Evolutionary conservation across 2,113 vertebrate species (phyloP), one percentile per base, ranked within the genome.

Genomic region (Albula goreensis): DNA sequence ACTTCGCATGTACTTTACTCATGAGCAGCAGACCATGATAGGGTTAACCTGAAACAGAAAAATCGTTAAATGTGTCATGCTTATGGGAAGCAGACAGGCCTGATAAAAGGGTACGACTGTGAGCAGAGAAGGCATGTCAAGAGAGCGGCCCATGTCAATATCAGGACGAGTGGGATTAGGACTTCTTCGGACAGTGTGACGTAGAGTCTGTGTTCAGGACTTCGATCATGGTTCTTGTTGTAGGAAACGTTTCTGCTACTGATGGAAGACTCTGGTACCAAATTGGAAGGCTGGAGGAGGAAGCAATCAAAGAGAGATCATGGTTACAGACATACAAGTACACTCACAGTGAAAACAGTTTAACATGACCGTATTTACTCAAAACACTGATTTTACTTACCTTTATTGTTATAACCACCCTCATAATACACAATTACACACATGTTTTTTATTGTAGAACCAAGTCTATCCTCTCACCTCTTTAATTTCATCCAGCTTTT

Each of bases 401-500:
- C 79, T 80, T 80, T 49, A 41, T 49, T 12, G 41, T 79, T 41
- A 17, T 10, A 49, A 49, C 12, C 31, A 79, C 41, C 15, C 13
- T 50, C 15, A 66, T 66, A 66, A 3, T 66, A 7, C 22, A 15
- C 12, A 60, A 15, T 2, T 22, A 66, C 19, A 66, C 22, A 2
- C 70, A 74, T 74, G 70, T 11, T 41, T 78, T 41, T 10, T 78
- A 1, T 66, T 66, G 17, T 1, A 79, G 41, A 13, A 3, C 78
- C n/a, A 22, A 56, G 49, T 19, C 66, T 3, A 83, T 6, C 82
- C 50, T 66, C 83, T 91, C 91, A 99, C 98, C 97, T 98, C 93
- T 97, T 98, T 48, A 99, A 93, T 89, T 96, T 97, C 97, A 99
- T 97, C 98, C 98, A 99, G 91, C 89, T 96, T 93, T 96, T 99